These are phyloP conservation scores for Apodemus agrarius DNA, from an alignment of 2,797 vertebrate species.

Conservation along the genomic window DNA sequence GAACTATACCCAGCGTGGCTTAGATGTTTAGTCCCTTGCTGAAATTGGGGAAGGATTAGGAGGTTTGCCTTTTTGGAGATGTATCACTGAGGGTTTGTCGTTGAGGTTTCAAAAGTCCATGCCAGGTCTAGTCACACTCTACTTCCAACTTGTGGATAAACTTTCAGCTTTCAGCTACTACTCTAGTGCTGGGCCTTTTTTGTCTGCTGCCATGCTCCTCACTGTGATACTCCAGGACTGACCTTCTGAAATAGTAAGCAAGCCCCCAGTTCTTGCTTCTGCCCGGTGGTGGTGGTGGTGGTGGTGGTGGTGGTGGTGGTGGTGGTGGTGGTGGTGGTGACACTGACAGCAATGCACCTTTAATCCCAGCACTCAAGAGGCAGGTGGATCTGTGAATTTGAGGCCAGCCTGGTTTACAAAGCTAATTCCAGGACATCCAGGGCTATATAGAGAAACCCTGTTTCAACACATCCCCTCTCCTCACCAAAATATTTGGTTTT, in stretches of 20 bases:
- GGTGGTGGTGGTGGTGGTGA: background rate
- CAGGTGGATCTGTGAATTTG: background rate
- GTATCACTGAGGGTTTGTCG: background rate
- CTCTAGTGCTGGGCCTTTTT: background rate
- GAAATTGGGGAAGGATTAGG: background rate
- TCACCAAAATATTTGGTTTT: background rate
- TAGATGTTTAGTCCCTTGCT: background rate
- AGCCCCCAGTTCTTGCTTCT: background rate
- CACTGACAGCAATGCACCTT: background rate
- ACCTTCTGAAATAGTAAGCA: background rate
- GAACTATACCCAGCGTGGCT: background rate
- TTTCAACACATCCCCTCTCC: background rate
- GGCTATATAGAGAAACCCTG: background rate
- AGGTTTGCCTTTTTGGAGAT: background rate
- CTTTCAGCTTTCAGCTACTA: no score
- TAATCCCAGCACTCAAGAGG: background rate
- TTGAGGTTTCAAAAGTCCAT: background rate
- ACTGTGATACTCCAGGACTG: background rate
- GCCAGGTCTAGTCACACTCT: background rate
- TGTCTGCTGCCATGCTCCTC: background rate
- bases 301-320: background rate
- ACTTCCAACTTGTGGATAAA: background rate
- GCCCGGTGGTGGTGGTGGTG: background rate
- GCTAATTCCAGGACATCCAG: background rate
- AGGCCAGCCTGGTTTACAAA: background rate